Base-by-base conservation (phyloP, 2,797 vertebrate species). In the Todus mexicanus region DNA sequence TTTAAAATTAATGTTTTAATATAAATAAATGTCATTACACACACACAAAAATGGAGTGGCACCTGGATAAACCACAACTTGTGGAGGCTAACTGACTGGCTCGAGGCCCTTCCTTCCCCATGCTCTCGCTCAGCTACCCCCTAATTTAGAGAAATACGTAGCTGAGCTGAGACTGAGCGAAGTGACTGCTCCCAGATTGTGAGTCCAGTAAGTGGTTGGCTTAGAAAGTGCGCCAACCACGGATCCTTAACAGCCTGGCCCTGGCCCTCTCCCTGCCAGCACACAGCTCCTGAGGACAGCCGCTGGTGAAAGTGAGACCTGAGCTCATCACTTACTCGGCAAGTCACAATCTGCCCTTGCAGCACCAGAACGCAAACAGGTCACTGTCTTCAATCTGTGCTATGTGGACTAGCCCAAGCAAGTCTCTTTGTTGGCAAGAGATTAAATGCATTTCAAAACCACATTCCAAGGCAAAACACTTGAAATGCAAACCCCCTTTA, bases 11-110 rank as follows among this genome's bases (percentile, higher is more conserved):
- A 96, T 73, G 82, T 96, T 95, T 95, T 85, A 87, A 96, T 96
- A 97, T 97, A 97, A 98, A 97, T 97, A 97, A 86, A 96, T 79
- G 94, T 88, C 94, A 96, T 95, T 94, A 96, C 93, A 97, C 92
- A 96, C 87, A 97, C 21, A 81, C 61, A 83, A 91, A 87, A 84
- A 91, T 94, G 97, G 97, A 98, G 97, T 97, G 97, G 96, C 96
- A 97, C 90, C 92, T 97, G 95, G 96, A 95, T 97, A 95, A 97
- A 97, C 96, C 50, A 94, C 87, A 97, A 42, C 33, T 68, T 94
- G 86, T 91, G 90, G 95, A 97, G 92, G 73, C 21, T 42, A 88
- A 76, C 68, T 40, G 23, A 57, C 59, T 51, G 71, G 92, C 42
- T 22, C 40, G 37, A 90, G 88, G 72, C 88, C 76, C 76, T 64